Evolutionary conservation across 2,797 vertebrate species (phyloP).

Genomic region (Pangasius mekongensis): DNA sequence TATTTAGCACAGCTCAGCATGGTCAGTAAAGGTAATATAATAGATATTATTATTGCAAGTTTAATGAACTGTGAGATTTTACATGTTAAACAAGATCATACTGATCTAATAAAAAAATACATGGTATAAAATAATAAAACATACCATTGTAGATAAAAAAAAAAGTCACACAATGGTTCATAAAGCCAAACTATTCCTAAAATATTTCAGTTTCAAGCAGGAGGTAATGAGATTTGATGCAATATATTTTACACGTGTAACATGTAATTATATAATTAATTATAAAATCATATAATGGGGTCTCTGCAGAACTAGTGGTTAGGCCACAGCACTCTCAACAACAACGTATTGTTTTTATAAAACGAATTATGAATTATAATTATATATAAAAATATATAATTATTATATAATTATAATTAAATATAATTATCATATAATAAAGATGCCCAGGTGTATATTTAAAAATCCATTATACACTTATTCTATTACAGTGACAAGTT

Average conservation of each 20-base stretch:
- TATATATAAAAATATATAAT: too few species aligned
- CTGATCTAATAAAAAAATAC: neutral
- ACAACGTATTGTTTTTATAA: too few species aligned
- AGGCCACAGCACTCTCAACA: too few species aligned
- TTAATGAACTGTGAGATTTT: neutral
- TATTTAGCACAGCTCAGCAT: neutral
- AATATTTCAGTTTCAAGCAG: neutral
- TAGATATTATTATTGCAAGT: neutral
- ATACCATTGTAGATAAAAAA: neutral
- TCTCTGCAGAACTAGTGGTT: too few species aligned
- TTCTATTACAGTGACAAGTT: neutral
- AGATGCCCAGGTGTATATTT: neutral
- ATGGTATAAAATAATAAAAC: neutral
- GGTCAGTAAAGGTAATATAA: neutral
- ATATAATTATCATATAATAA: too few species aligned
- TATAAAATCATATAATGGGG: too few species aligned
- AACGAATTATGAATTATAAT: too few species aligned
- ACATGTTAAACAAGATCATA: neutral
- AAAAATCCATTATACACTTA: neutral
- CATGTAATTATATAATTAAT: neutral
- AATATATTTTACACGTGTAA: neutral
- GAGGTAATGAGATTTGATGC: neutral
- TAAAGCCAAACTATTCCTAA: neutral
- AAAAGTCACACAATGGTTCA: neutral
- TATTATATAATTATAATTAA: too few species aligned